Evolutionary conservation across 2,797 vertebrate species (phyloP).

Genomic region (Trachurus trachurus): DNA sequence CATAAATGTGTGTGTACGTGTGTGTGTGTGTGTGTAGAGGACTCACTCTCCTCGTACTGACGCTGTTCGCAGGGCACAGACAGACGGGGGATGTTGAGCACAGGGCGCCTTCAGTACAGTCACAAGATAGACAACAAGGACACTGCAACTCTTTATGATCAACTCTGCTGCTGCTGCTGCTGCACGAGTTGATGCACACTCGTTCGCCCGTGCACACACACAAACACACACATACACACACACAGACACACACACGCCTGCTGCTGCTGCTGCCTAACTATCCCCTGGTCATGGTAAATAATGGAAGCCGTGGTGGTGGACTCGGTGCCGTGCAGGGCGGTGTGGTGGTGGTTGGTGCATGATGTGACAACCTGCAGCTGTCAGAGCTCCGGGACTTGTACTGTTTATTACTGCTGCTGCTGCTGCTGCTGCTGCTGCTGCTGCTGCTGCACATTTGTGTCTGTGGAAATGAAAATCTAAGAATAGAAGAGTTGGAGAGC

Average conservation of each 20-base stretch:
- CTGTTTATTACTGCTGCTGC: conserved; percentile 18
- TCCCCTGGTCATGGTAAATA: conserved; percentile 29
- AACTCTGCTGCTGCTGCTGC: conserved; percentile 47
- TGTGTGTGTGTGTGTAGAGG: too few relatives aligned
- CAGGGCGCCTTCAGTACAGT: conserved; percentile 79
- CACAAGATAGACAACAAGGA: conserved; percentile 77
- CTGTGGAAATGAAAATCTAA: conserved; percentile 71
- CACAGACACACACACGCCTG: neutral
- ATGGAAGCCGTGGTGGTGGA: neutral
- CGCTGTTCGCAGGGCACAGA: conserved; percentile 84
- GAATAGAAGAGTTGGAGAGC: conserved; percentile 70
- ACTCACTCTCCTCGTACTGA: conserved; percentile 76
- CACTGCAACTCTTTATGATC: conserved; percentile 64
- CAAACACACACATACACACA: neutral
- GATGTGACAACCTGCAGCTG: conserved; percentile 67
- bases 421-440: too few relatives aligned
- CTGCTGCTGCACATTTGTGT: conserved; percentile 55
- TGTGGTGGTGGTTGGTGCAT: conserved; percentile 42
- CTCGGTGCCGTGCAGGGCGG: conserved; percentile 25
- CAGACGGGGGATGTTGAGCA: conserved; percentile 62
- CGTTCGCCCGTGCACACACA: conserved; percentile 25
- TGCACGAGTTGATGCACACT: conserved; percentile 53
- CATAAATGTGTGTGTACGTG: too few relatives aligned
- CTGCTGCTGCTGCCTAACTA: too few relatives aligned
- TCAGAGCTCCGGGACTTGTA: conserved; percentile 40